A percentile compares a stretch with the other conserved stretches of the same genome.
Conservation (phyloP, 2,888 invertebrate genomes). For the Cosmia trapezina region DNA sequence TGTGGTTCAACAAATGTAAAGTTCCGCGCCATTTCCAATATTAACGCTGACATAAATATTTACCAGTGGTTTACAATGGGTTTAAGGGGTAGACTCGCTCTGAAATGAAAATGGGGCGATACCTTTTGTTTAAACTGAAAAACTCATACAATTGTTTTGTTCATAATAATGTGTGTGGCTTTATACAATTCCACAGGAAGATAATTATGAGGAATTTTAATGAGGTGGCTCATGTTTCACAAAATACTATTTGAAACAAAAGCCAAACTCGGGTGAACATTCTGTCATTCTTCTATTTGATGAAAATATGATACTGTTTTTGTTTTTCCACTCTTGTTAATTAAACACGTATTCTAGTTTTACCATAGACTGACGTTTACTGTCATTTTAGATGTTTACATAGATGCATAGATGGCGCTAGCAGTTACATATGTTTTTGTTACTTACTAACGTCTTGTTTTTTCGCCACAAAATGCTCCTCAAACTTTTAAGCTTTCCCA, state of each 20-base stretch:
- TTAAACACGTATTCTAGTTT: too few species aligned
- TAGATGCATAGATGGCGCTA: too few species aligned
- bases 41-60: conserved; percentile 51
- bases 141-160: conserved; percentile 38
- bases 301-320: too few species aligned
- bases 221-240: conserved; percentile 8
- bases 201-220: conserved; percentile 34
- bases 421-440: too few species aligned
- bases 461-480: background rate
- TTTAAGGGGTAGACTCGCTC: conserved; percentile 43
- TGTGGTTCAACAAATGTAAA: conserved; percentile 36
- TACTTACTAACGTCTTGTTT: too few species aligned
- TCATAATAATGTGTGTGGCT: conserved; percentile 25
- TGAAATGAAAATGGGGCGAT: conserved; percentile 6
- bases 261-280: background rate
- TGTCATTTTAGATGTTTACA: too few species aligned
- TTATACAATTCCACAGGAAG: conserved; percentile 11
- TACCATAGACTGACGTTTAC: too few species aligned
- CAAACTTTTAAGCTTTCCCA: background rate
- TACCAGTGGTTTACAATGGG: conserved; percentile 46
- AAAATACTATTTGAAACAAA: background rate
- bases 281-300: too few species aligned
- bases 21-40: conserved; percentile 43
- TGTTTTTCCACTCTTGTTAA: too few species aligned
- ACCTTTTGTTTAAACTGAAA: conserved; percentile 20